Evolutionary conservation across 2,888 invertebrate genomes (phyloP).

Genomic region (Tetramorium bicarinatum): DNA sequence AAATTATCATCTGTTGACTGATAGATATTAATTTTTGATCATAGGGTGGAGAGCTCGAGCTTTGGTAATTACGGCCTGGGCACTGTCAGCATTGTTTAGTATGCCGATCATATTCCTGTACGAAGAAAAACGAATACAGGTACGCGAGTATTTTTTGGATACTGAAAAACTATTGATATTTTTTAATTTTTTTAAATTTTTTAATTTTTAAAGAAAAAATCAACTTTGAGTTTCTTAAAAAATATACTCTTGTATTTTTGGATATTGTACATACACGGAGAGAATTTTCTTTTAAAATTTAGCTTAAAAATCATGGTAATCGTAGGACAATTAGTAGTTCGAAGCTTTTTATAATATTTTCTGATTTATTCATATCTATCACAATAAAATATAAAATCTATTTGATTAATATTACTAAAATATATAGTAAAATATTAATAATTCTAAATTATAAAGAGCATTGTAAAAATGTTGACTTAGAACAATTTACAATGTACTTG

Average conservation of each 20-base stretch:
- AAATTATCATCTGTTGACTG: neutral
- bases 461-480: too few relatives aligned
- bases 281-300: too few relatives aligned
- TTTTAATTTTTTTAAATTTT: neutral
- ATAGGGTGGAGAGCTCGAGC: conserved; percentile 94
- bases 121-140: conserved; percentile 92
- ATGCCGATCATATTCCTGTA: conserved; percentile 93
- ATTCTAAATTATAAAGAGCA: too few relatives aligned
- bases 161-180: neutral
- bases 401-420: too few relatives aligned
- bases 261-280: too few relatives aligned
- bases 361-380: too few relatives aligned
- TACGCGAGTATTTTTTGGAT: conserved; percentile 76
- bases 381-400: too few relatives aligned
- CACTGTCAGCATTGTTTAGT: conserved; percentile 93
- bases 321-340: too few relatives aligned
- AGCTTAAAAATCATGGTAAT: too few relatives aligned
- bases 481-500: too few relatives aligned
- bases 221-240: neutral
- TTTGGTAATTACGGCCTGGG: conserved; percentile 94
- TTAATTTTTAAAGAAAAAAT: neutral
- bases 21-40: conserved; percentile 33
- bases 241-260: neutral
- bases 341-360: too few relatives aligned
- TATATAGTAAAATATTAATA: too few relatives aligned